These are phyloP conservation scores for Melinopterus prodromus DNA, from an alignment of 2,888 invertebrate species.

Conservation along the genomic window DNA sequence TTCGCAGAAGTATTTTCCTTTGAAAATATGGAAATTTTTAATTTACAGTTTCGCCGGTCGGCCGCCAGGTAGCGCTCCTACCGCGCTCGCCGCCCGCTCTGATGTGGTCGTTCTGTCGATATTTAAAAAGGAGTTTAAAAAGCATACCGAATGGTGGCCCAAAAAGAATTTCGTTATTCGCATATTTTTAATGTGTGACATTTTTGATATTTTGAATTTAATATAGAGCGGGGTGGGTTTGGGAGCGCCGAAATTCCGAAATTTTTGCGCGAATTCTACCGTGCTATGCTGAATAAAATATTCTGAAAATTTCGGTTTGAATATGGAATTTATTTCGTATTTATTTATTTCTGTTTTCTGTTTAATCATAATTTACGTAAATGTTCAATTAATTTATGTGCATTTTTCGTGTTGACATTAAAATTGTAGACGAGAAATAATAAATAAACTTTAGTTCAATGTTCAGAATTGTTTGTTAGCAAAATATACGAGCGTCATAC, in stretches of 20 bases:
- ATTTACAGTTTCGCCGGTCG: slow-evolving; percentile 4
- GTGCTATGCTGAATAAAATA: not conserved
- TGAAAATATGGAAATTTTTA: slow-evolving; percentile 4
- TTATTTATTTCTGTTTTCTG: not conserved
- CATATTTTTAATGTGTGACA: not conserved
- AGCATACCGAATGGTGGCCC: not conserved
- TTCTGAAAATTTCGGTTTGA: not conserved
- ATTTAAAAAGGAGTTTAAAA: not conserved
- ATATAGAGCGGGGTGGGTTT: not conserved
- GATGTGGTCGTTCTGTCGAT: not conserved
- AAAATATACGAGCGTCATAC: no score
- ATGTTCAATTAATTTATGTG: not conserved
- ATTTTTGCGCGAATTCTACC: not conserved
- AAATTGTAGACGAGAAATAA: not conserved
- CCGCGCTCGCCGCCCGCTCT: not conserved
- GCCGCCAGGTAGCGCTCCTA: not conserved
- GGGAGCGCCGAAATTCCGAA: not conserved
- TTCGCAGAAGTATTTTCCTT: not conserved
- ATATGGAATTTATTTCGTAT: not conserved
- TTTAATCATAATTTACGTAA: not conserved
- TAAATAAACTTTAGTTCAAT: not conserved
- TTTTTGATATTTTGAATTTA: not conserved
- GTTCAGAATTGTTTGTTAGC: not conserved
- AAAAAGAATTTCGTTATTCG: not conserved
- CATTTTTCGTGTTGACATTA: not conserved